These are phyloP conservation scores for Eudorcas thomsonii DNA, from an alignment of 2,113 vertebrate genomes.

Conservation along the genomic window DNA sequence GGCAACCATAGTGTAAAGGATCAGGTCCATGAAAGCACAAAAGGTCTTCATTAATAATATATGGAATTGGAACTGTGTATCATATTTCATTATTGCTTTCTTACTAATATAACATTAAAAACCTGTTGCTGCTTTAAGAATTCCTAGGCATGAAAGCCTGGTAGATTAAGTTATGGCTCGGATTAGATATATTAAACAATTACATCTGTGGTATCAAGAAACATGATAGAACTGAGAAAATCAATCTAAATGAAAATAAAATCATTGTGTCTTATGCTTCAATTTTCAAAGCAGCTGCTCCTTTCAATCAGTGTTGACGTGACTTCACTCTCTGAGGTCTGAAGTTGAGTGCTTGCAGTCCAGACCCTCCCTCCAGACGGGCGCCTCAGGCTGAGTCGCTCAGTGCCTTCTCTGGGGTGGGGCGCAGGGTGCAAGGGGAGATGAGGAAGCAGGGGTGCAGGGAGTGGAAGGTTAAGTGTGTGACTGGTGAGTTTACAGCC, in stretches of 20 bases:
- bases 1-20: not conserved
- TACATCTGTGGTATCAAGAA: conserved; percentile 33
- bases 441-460: not conserved
- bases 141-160: not conserved
- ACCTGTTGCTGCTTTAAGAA: conserved; percentile 49
- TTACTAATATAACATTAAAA: conserved; percentile 48
- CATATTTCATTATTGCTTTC: conserved; percentile 42
- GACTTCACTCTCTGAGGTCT: not conserved
- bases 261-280: conserved; percentile 36
- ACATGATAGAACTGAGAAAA: conserved; percentile 27
- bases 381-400: not conserved
- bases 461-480: no score
- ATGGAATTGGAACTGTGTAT: not conserved
- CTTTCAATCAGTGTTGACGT: not conserved
- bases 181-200: conserved; percentile 20
- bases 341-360: not conserved
- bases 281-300: conserved; percentile 37
- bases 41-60: conserved; percentile 57
- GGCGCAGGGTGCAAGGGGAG: rapidly evolving
- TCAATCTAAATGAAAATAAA: conserved; percentile 63
- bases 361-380: not conserved
- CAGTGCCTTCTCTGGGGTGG: not conserved
- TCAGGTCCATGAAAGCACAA: conserved; percentile 20
- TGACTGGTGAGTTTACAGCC: not conserved
- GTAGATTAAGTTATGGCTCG: conserved; percentile 18